A percentile compares a stretch with the other conserved stretches of the same genome.
These are phyloP conservation scores for Brachyalestes nurse DNA, from an alignment of 2,797 vertebrate genomes.

Conservation along the genomic window DNA sequence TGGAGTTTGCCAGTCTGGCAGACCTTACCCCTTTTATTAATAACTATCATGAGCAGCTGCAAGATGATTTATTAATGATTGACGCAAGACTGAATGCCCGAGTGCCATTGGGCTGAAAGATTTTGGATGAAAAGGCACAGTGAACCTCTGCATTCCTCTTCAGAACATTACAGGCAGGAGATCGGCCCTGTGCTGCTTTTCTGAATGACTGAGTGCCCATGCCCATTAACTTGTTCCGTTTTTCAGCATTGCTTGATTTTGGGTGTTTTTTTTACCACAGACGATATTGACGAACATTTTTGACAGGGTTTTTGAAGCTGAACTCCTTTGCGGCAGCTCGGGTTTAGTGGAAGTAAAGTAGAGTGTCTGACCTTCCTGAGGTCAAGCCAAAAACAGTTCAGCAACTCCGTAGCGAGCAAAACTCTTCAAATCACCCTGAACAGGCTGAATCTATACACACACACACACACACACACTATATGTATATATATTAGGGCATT, in stretches of 20 bases:
- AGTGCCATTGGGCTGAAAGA: neutral
- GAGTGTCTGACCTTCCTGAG: neutral
- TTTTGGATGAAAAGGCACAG: neutral
- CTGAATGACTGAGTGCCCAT: neutral
- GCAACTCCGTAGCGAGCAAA: neutral
- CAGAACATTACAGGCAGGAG: neutral
- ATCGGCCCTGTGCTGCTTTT: neutral
- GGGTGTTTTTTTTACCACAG: no score
- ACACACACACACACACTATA: no score
- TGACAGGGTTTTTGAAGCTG: neutral
- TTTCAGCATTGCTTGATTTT: neutral
- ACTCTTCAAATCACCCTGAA: neutral
- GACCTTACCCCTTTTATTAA: constrained; percentile 3
- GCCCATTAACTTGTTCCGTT: neutral
- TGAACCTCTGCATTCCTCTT: neutral
- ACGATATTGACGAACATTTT: neutral
- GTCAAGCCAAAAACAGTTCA: neutral
- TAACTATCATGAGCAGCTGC: constrained; percentile 8
- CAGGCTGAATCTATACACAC: no score
- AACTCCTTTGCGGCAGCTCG: neutral
- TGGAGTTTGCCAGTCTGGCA: constrained; percentile 17
- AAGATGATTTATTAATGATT: constrained; percentile 24
- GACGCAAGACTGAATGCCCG: neutral
- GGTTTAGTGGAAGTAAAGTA: neutral
- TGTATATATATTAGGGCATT: no score